Base-by-base conservation (phyloP, 1,140 invertebrate genomes). In the Camponotus vicinus region DNA sequence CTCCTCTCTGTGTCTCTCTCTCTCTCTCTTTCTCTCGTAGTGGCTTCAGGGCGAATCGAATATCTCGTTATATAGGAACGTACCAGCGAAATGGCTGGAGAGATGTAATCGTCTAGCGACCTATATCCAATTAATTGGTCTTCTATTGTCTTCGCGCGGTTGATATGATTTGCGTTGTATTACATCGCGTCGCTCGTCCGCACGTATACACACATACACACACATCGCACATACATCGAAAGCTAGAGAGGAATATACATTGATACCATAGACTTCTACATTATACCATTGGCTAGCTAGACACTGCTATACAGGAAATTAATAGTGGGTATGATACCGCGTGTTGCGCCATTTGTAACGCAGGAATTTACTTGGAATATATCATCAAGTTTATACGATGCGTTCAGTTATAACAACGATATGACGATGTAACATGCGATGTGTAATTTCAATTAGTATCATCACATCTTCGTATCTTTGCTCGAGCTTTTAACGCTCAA, bases 111-210 rank as follows among this genome's bases (percentile, higher is more conserved):
- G 71, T 90, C 89, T 92, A 87, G 90, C 86, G 87, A 89, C n/a
- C 90, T 89, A 89, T 90, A 92, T 92, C 90, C 90, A 90, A 92
- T 91, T 91, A 91, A 92, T 92, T 89, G 90, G 82, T 90, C 80
- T 88, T 86, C 89, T 82, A 92, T 92, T 92, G 91, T 92, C 90
- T 91, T 71, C 85, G 82, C 71, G 34, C 45, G 57, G 55, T 83
- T 83, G 55, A 59, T 73, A 59, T 45, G 79, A 63, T 83, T 83
- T 73, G 79, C 69, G 8, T 73, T 21, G 27, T 45, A 27, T 11
- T 18, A 27, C 70, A 82, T 79, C 63, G 78, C 40, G 87, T 73
- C 57, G 69, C 63, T 42, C 37, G 45, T 67, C 42, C 34, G 71
- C 57, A 18, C 79, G 69, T 77, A 69, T 37, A 63, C 59, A 69